A percentile compares a stretch with the other conserved stretches of the same genome.
Evolutionary conservation across 2,888 invertebrate species (phyloP).

Genomic region (Caenorhabditis sp.): DNA sequence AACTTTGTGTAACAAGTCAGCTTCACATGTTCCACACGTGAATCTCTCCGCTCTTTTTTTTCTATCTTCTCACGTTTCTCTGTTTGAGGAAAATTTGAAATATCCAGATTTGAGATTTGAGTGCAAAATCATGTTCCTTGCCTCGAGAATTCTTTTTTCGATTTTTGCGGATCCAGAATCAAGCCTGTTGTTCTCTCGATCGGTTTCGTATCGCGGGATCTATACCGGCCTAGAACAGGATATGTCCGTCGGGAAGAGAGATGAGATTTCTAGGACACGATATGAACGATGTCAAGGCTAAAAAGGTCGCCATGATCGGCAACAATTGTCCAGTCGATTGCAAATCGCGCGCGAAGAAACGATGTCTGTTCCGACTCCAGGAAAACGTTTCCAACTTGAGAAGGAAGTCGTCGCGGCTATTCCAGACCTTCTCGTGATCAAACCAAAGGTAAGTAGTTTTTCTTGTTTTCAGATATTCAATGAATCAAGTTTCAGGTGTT

Average conservation of each 20-base stretch:
- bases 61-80: background rate
- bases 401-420: conserved; percentile 77
- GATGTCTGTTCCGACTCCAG: conserved; percentile 72
- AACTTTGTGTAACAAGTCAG: background rate
- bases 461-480: background rate
- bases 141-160: conserved; percentile 6
- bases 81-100: background rate
- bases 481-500: conserved; percentile 72
- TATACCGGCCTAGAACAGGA: conserved; percentile 48
- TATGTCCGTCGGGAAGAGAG: conserved; percentile 34
- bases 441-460: conserved; percentile 75
- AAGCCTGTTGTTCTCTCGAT: conserved; percentile 6
- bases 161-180: conserved; percentile 1
- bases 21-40: conserved; percentile 28
- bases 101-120: too few species aligned
- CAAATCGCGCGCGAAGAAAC: conserved; percentile 7
- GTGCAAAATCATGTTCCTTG: conserved; percentile 21
- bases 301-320: conserved; percentile 40
- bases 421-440: conserved; percentile 79
- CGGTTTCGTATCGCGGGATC: conserved; percentile 48
- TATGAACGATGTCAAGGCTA: conserved; percentile 62
- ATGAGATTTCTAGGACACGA: conserved; percentile 64
- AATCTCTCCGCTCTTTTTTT: background rate
- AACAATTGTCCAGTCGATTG: conserved; percentile 19
- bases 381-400: conserved; percentile 77